Evolutionary conservation across 2,797 vertebrate genomes (phyloP), one percentile per base, ranked within the genome.

Genomic region (Nyctalus aviator): DNA sequence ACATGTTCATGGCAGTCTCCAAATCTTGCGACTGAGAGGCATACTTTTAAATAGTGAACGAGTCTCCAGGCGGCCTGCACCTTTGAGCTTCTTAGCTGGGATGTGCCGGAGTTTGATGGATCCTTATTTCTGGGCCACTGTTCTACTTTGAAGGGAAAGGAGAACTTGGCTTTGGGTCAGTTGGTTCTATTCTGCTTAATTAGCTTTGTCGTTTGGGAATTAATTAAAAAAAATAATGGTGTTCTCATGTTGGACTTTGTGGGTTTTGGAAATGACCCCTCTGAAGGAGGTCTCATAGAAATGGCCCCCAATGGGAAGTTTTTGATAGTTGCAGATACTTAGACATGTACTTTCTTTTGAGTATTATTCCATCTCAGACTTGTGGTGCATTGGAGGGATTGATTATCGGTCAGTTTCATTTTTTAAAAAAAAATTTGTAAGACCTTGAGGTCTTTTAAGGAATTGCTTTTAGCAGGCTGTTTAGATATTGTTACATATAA

Each of bases 381-480:
- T 90, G 62, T 92, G 88, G 20, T 84, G 30, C 68, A 37, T 93
- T 55, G 32, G 44, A 81, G 37, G 69, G 66, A 68, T 71, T 37
- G 12, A 48, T 96, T 90, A 66, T 46, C 72, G 69, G 41, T 92
- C 57, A 81, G 14, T 72, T 84, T 84, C 71, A 27, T 87, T 50
- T 57, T n/a, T 44, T 76, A 75, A 91, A 32, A 11, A 11, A 27
- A 5, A 59, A 50, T 9, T 90, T 64, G 6, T 6, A 88, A 64
- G 44, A 44, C 25, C 23, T 93, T 90, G 78, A 94, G n/a, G 32
- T 85, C 30, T 77, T 1, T 88, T 75, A 81, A 78, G 41, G 37
- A 90, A 93, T 64, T 93, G 79, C 82, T 84, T 76, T 84, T 81
- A 91, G 86, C 75, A 78, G 50, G 72, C 41, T 93, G 44, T 91